Conservation (phyloP, 53 echinoderm and acorn worm species). For the Actinopyga echinites region DNA sequence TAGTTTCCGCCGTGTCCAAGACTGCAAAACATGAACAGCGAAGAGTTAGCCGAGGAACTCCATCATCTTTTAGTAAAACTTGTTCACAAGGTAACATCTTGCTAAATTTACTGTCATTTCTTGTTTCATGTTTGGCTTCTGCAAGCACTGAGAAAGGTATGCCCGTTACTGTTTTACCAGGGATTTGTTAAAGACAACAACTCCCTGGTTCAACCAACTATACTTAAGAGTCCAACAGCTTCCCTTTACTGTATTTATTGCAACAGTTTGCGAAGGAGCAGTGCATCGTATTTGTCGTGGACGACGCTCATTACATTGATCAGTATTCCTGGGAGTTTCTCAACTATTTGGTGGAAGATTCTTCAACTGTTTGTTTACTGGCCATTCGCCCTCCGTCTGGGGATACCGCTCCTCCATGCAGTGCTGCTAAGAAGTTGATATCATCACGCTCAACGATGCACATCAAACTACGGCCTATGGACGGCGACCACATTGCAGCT, state of each 20-base stretch:
- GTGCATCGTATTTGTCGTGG: conserved; percentile 82
- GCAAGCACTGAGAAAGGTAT: no score
- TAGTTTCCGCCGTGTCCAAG: conserved; percentile 79
- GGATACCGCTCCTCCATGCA: conserved; percentile 62
- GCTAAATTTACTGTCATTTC: no score
- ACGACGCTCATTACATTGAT: conserved; percentile 96
- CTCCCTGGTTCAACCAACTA: no score
- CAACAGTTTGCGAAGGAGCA: conserved; percentile 69
- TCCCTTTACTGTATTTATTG: no score
- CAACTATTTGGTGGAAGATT: conserved; percentile 75
- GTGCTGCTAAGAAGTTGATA: conserved; percentile 68
- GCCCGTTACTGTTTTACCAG: no score
- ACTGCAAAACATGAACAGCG: conserved; percentile 66
- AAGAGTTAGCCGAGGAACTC: conserved; percentile 63
- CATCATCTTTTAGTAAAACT: conserved; percentile 76
- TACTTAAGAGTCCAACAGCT: no score
- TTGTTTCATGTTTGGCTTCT: no score
- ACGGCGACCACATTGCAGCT: conserved; percentile 74
- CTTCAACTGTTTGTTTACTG: conserved; percentile 78
- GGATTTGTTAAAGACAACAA: no score
- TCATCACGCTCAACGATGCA: conserved; percentile 62
- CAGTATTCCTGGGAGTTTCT: conserved; percentile 95
- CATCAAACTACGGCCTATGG: conserved; percentile 74
- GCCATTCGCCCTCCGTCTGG: conserved; percentile 74
- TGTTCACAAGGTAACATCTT: conserved; percentile 70